Base-by-base conservation (phyloP, 2,888 invertebrate species). In the Nomada ferruginata region DNA sequence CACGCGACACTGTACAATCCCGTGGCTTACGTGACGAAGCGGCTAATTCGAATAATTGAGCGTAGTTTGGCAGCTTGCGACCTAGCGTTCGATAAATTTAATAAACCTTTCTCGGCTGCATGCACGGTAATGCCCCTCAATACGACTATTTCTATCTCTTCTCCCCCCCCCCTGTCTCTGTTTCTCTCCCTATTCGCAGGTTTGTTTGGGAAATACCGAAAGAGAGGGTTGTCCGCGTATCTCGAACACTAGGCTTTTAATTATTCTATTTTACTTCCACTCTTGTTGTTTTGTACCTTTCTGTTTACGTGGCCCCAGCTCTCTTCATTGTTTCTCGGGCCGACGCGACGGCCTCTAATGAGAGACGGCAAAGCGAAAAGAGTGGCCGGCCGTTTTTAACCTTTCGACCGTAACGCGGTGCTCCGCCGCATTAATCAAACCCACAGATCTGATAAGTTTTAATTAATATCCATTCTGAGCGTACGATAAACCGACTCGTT, bases 1-100 rank as follows among this genome's bases (percentile, higher is more conserved):
- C 9, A 11, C 59, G 29, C 50, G 60, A 50, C 59, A 57, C 42
- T 20, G 59, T 20, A 26, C 61, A 63, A 47, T 50, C 69, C 63
- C 73, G 70, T 36, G 76, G 63, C 53, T 68, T 50, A 83, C 83
- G 83, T 70, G 83, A 84, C 72, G 83, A 79, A 84, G 79, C 72
- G 83, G 69, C 57, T 82, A 82, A 83, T 84, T 76, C 83, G 83
- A 73, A 83, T 82, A 84, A 82, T 84, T 84, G 83, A 82, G 76
- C 69, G 83, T 70, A 78, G 79, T 84, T 84, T 83, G 83, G 82
- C 82, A 82, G 82, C 82, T 75, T 60, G 74, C 71, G 82, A 82
- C 77, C 75, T 64, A 57, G 69, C 75, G 63, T 82, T 78, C 59
- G 75, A 75, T 63, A 77, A 82, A 83, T 83, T 78, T 75, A 82